A percentile compares a stretch with the other conserved stretches of the same genome.
Conservation (phyloP, 1,140 invertebrate species). For the Drosophila rhopaloa region DNA sequence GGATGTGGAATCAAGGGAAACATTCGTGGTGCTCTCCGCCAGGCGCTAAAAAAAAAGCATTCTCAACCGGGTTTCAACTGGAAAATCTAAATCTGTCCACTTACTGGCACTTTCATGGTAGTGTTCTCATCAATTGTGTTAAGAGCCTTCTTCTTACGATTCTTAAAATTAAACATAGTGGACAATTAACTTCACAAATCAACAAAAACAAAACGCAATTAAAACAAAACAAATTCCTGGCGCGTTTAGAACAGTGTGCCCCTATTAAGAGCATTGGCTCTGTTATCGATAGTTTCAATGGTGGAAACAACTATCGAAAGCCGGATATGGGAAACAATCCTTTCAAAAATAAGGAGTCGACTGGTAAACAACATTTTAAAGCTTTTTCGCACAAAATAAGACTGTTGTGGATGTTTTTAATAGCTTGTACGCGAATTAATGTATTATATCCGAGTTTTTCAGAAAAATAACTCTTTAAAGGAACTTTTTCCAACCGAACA, state of each 20-base stretch:
- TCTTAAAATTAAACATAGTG: conserved; percentile 56
- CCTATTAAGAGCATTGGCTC: background rate
- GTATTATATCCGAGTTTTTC: too few species aligned
- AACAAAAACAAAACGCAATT: background rate
- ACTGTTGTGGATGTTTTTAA: too few species aligned
- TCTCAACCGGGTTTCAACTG: background rate
- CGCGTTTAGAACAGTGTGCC: conserved; percentile 10
- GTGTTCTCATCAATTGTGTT: conserved; percentile 75
- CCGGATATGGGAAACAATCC: too few species aligned
- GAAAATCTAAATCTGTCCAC: background rate
- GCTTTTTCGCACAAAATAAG: too few species aligned
- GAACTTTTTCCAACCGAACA: too few species aligned
- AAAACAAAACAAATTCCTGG: conserved; percentile 28
- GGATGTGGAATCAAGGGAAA: conserved; percentile 22
- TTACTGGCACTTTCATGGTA: conserved; percentile 71
- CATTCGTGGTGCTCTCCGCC: conserved; percentile 32
- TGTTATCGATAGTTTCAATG: background rate
- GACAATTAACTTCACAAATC: background rate
- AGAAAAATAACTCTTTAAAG: too few species aligned
- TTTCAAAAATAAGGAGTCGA: too few species aligned
- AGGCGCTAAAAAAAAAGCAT: conserved; percentile 33
- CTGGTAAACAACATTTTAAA: too few species aligned
- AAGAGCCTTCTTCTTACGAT: conserved; percentile 39
- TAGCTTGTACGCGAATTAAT: too few species aligned
- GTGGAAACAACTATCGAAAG: background rate